phyloP scores from a whole-genome alignment of 2,797 vertebrate genomes.

The Mastacembelus armatus region DNA sequence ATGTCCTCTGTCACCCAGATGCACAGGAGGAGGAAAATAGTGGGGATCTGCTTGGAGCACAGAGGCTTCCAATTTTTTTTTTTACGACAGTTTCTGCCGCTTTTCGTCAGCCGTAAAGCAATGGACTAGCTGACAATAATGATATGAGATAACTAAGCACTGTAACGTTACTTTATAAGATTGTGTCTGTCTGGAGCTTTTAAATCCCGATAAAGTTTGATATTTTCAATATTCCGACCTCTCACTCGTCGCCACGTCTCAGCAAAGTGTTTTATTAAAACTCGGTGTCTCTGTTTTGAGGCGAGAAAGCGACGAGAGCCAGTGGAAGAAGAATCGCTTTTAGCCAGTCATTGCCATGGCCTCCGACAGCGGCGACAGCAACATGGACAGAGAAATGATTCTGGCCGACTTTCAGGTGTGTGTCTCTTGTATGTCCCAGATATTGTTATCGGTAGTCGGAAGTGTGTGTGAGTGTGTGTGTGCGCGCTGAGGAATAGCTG shows the following conservation, averaged over 20 bases:
- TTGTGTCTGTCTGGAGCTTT: conserved; percentile 49
- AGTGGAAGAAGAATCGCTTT: conserved; percentile 77
- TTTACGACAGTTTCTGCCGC: conserved; percentile 52
- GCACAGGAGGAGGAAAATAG: too few relatives aligned
- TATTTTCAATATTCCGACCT: conserved; percentile 33
- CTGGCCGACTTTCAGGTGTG: conserved; percentile 98
- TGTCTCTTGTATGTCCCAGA: conserved; percentile 30
- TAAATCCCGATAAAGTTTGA: conserved; percentile 46
- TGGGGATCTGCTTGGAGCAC: too few relatives aligned
- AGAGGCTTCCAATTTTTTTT: background rate
- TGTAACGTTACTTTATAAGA: conserved; percentile 67
- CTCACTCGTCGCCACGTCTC: conserved; percentile 32
- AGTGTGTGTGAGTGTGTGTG: too few relatives aligned
- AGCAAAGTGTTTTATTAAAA: conserved; percentile 49
- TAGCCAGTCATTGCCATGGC: conserved; percentile 93
- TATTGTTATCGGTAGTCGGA: background rate
- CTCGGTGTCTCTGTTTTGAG: conserved; percentile 66
- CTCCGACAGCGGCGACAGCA: conserved; percentile 89
- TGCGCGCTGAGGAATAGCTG: too few relatives aligned
- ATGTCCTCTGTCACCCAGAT: background rate
- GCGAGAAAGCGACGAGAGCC: conserved; percentile 72
- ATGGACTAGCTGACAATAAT: conserved; percentile 76
- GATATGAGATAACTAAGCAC: conserved; percentile 78
- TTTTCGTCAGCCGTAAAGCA: conserved; percentile 82
- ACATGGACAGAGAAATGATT: conserved; percentile 99